These are phyloP conservation scores for Rhaphigaster nebulosa DNA, from an alignment of 2,888 invertebrate genomes.

Conservation along the genomic window DNA sequence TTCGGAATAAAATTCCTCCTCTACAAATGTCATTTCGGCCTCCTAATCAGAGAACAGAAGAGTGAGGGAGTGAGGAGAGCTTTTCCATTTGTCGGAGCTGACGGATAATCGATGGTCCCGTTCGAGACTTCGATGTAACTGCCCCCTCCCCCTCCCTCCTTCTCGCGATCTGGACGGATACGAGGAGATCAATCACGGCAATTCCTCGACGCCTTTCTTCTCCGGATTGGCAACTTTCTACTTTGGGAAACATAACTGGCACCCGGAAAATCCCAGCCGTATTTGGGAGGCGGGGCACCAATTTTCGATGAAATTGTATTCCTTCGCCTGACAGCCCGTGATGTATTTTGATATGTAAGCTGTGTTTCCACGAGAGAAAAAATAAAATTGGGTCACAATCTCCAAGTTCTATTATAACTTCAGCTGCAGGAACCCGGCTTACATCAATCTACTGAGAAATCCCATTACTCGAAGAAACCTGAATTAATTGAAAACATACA, in stretches of 20 bases:
- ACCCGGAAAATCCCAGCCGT: not conserved
- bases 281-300: not conserved
- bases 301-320: slow-evolving; percentile 35
- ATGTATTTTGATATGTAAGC: slow-evolving; percentile 31
- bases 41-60: slow-evolving; percentile 36
- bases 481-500: not conserved
- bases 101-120: slow-evolving; percentile 38
- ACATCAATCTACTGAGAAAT: not conserved
- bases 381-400: slow-evolving; percentile 15
- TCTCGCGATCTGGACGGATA: slow-evolving; percentile 6
- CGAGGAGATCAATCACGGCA: slow-evolving; percentile 39
- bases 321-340: slow-evolving; percentile 4
- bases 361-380: not conserved
- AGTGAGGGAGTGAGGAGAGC: slow-evolving; percentile 24
- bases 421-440: not conserved
- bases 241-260: slow-evolving; percentile 34
- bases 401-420: not conserved
- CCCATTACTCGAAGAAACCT: not conserved
- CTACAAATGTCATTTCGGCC: slow-evolving; percentile 31
- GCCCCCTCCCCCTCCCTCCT: not conserved
- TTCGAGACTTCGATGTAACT: slow-evolving; percentile 21
- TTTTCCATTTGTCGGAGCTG: slow-evolving; percentile 39
- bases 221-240: slow-evolving; percentile 39
- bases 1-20: slow-evolving; percentile 15
- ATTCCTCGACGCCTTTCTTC: slow-evolving; percentile 35